Percentiles rank a stretch among this genome's conserved stretches.
phyloP scores from a whole-genome alignment of 2,797 vertebrate species.

The Cossypha niveicapilla region DNA sequence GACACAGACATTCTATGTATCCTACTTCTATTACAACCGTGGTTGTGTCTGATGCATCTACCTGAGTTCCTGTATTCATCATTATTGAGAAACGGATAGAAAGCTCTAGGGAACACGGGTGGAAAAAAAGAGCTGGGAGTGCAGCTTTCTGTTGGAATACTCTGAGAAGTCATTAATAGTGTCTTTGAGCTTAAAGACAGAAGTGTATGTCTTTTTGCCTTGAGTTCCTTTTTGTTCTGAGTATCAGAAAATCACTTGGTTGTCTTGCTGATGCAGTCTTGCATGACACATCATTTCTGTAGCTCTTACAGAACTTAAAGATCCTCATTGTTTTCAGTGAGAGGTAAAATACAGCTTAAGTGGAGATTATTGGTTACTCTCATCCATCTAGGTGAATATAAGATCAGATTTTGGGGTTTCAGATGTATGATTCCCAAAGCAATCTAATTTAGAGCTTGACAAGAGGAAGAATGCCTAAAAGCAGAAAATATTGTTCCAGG shows the following conservation, averaged over 20 bases:
- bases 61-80: background rate
- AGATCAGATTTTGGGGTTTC: background rate
- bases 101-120: background rate
- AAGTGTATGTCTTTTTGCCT: background rate
- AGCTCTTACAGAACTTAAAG: background rate
- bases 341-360: background rate
- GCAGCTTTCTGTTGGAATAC: background rate
- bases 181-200: background rate
- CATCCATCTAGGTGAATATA: background rate
- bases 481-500: background rate
- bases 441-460: background rate
- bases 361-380: background rate
- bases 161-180: background rate
- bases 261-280: background rate
- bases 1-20: background rate
- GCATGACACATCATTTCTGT: background rate
- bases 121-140: background rate
- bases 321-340: background rate
- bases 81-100: background rate
- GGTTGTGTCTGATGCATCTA: background rate
- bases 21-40: background rate
- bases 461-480: background rate
- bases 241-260: background rate
- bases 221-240: background rate
- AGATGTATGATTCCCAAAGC: background rate